Percentiles rank a stretch among this genome's conserved stretches.
Evolutionary conservation across 2,113 vertebrate species (phyloP).

Genomic region (Galbula dea): DNA sequence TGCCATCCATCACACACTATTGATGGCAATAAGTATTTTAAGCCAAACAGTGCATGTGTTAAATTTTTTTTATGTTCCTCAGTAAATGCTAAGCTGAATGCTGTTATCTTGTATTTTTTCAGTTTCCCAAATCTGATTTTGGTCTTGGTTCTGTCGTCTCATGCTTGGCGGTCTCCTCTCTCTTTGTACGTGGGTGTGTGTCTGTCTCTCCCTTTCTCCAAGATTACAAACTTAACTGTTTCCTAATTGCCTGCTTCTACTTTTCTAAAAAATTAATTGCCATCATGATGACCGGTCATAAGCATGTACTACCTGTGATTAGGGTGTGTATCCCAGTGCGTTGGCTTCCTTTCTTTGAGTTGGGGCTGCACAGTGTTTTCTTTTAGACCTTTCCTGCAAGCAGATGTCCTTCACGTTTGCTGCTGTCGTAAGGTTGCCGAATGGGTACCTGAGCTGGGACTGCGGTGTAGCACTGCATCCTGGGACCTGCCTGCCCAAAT

Average conservation of each 20-base stretch:
- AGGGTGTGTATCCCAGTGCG: neutral
- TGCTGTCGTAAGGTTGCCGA: constrained; percentile 41
- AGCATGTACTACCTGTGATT: neutral
- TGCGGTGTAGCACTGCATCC: constrained; percentile 67
- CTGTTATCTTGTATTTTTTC: constrained; percentile 6
- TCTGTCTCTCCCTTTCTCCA: constrained; percentile 18
- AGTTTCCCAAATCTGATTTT: constrained; percentile 49
- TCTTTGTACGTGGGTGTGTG: constrained; percentile 39
- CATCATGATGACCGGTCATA: neutral
- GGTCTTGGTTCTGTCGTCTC: constrained; percentile 32
- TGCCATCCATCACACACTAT: constrained; percentile 41
- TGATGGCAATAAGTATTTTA: constrained; percentile 56
- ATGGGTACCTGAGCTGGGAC: constrained; percentile 48
- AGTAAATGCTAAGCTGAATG: constrained; percentile 33
- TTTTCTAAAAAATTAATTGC: constrained; percentile 1
- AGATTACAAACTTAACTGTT: constrained; percentile 47
- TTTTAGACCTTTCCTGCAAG: constrained; percentile 26
- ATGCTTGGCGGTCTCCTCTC: constrained; percentile 1
- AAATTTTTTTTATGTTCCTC: neutral
- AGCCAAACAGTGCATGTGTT: constrained; percentile 29
- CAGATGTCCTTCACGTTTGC: neutral
- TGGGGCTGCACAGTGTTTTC: neutral
- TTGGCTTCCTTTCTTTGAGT: constrained; percentile 17
- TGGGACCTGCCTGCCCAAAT: constrained; percentile 58
- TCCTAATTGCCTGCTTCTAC: constrained; percentile 38